Percentiles rank a stretch among this genome's conserved stretches.
phyloP scores from a whole-genome alignment of 2,888 invertebrate species.

The Criorhina ranunculi region DNA sequence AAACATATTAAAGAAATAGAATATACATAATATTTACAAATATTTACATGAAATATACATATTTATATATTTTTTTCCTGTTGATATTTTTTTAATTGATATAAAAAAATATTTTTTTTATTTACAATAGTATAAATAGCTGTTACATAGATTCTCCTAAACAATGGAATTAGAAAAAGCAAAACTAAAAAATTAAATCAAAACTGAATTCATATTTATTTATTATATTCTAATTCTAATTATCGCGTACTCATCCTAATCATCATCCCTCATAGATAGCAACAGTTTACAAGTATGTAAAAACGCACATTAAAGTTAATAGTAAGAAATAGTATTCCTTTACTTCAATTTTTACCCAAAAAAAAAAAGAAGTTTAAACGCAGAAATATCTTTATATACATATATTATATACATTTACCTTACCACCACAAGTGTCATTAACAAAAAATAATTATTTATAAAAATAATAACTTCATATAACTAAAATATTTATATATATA shows the following conservation, averaged over 20 bases:
- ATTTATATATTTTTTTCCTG: constrained; percentile 71
- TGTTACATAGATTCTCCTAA: constrained; percentile 26
- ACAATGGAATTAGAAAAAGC: constrained; percentile 29
- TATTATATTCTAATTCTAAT: constrained; percentile 25
- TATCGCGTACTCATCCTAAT: constrained; percentile 31
- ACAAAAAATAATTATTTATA: constrained; percentile 61
- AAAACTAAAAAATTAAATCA: constrained; percentile 47
- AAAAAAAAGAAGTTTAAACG: constrained; percentile 13
- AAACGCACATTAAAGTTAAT: constrained; percentile 37
- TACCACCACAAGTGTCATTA: constrained; percentile 80
- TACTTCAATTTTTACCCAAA: constrained; percentile 24
- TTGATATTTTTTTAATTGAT: constrained; percentile 58
- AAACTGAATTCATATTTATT: constrained; percentile 45
- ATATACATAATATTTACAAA: constrained; percentile 74
- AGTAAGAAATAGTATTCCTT: constrained; percentile 30
- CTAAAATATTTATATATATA: constrained; percentile 35
- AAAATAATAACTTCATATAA: constrained; percentile 66
- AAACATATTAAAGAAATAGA: constrained; percentile 67
- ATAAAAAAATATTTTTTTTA: constrained; percentile 47
- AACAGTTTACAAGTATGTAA: constrained; percentile 44
- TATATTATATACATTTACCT: constrained; percentile 26
- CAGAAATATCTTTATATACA: constrained; percentile 41
- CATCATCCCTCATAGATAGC: constrained; percentile 42
- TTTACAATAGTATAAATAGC: constrained; percentile 66
- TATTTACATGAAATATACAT: constrained; percentile 72